Evolutionary conservation across 2,888 invertebrate species (phyloP).

Genomic region (Mystacides longicornis): DNA sequence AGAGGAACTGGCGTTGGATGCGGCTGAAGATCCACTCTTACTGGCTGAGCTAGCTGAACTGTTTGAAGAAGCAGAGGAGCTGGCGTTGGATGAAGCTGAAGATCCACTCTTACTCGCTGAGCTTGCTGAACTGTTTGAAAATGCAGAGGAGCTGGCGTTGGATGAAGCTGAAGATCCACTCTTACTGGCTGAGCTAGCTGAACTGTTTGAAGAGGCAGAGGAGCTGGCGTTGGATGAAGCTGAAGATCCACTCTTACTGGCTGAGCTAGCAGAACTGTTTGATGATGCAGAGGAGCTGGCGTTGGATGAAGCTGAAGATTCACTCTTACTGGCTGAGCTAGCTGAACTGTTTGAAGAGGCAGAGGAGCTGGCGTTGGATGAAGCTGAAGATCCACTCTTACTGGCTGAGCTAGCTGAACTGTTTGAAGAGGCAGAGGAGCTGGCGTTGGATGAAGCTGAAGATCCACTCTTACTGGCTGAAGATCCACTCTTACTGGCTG

Average conservation of each 20-base stretch:
- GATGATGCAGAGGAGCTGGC: not conserved
- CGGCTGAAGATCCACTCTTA: no score
- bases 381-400: not conserved
- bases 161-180: not conserved
- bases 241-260: not conserved
- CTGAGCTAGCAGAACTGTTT: not conserved
- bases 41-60: not conserved
- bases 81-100: not conserved
- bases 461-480: no score
- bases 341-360: not conserved
- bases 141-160: not conserved
- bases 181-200: not conserved
- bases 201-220: slow-evolving; percentile 1
- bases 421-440: no score
- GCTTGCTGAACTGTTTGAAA: not conserved
- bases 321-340: not conserved
- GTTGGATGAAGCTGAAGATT: not conserved
- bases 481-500: not conserved
- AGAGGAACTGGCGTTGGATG: not conserved
- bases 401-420: not conserved
- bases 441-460: not conserved
- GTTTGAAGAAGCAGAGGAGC: not conserved
- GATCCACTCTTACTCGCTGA: not conserved
- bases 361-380: not conserved
- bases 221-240: not conserved